A percentile compares a stretch with the other conserved stretches of the same genome.
Evolutionary conservation across 92 coral and sea anemone species (phyloP).

Genomic region (Metridium senile): DNA sequence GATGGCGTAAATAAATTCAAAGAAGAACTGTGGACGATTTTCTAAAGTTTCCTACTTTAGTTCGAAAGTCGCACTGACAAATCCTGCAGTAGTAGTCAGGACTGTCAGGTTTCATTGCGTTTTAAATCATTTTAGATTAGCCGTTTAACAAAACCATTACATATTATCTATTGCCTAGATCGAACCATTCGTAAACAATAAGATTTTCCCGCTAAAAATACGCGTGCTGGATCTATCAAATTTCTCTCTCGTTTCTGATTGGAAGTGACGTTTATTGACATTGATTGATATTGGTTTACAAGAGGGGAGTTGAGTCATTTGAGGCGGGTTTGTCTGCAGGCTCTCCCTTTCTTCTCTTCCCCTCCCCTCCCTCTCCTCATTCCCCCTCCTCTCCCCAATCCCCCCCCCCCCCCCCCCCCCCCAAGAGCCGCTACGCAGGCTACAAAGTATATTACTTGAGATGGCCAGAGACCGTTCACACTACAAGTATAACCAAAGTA

Average conservation of each 20-base stretch:
- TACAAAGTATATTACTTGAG: too few species aligned
- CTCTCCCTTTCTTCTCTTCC: too few species aligned
- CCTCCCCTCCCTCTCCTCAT: background rate
- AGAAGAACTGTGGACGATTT: conserved; percentile 10
- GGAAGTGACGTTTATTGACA: background rate
- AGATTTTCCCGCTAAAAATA: background rate
- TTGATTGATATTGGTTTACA: too few species aligned
- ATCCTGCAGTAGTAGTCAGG: conserved; percentile 25
- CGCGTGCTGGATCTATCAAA: background rate
- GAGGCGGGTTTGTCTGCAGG: too few species aligned
- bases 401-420: too few species aligned
- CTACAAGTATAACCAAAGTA: too few species aligned
- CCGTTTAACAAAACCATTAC: background rate
- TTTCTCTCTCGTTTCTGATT: background rate
- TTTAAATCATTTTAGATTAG: background rate
- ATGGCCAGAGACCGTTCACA: too few species aligned
- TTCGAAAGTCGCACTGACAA: conserved; percentile 16
- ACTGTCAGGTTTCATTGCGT: background rate
- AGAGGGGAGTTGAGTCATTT: too few species aligned
- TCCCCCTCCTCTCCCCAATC: too few species aligned
- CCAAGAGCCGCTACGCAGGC: conserved; percentile 16
- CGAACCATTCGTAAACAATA: background rate
- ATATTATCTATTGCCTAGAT: too few species aligned
- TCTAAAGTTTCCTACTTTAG: conserved; percentile 5
- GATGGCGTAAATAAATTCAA: conserved; percentile 27